These are phyloP conservation scores for Bathynomus jamesi DNA, from an alignment of 1,140 invertebrate species.

Conservation along the genomic window DNA sequence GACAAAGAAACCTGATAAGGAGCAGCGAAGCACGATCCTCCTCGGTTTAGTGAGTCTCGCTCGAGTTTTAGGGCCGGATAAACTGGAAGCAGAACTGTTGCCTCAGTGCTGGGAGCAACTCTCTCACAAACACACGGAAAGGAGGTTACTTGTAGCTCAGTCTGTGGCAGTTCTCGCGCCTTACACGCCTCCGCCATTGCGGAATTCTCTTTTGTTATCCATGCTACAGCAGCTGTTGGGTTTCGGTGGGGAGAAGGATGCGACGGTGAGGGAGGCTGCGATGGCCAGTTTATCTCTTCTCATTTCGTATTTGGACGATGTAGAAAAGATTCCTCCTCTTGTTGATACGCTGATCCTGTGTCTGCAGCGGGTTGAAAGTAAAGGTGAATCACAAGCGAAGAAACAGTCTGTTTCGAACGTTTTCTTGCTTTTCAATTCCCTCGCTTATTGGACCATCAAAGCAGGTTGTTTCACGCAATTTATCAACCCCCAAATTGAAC, in stretches of 20 bases:
- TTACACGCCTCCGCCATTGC: slow-evolving; percentile 59
- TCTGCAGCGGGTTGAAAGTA: neutral
- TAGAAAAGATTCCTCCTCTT: slow-evolving; percentile 60
- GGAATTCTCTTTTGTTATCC: slow-evolving; percentile 62
- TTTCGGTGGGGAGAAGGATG: slow-evolving; percentile 56
- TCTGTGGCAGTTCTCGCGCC: slow-evolving; percentile 62
- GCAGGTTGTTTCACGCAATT: slow-evolving; percentile 44
- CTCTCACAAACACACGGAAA: slow-evolving; percentile 61
- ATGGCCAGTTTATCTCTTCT: slow-evolving; percentile 57
- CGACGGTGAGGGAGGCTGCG: slow-evolving; percentile 55
- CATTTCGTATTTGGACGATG: slow-evolving; percentile 56
- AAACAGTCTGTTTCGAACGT: slow-evolving; percentile 45
- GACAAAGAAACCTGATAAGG: slow-evolving; percentile 62
- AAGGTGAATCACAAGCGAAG: slow-evolving; percentile 50
- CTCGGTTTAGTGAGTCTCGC: slow-evolving; percentile 57
- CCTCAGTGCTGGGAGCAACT: slow-evolving; percentile 71
- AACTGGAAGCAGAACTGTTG: slow-evolving; percentile 60
- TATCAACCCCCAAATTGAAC: slow-evolving; percentile 34
- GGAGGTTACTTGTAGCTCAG: slow-evolving; percentile 61
- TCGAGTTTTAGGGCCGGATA: slow-evolving; percentile 48
- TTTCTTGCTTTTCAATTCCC: slow-evolving; percentile 48
- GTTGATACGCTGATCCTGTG: slow-evolving; percentile 9
- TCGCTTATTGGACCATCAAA: slow-evolving; percentile 58
- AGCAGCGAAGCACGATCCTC: slow-evolving; percentile 61
- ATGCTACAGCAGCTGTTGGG: slow-evolving; percentile 65